Conservation (phyloP, 2,888 invertebrate genomes). For the Drosophila meridiana region DNA sequence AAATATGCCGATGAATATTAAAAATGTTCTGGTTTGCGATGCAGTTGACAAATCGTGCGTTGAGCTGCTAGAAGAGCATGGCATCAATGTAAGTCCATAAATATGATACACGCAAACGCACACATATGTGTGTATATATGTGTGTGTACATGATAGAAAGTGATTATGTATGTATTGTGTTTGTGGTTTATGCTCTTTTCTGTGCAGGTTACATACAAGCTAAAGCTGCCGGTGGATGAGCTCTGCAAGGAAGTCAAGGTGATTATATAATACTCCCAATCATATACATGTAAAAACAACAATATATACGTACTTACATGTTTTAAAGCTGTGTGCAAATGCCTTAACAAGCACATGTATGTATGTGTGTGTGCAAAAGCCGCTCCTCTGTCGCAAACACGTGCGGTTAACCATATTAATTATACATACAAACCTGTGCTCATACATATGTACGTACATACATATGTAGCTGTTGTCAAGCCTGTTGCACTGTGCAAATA, state of each 20-base stretch:
- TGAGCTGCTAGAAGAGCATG: conserved; percentile 90
- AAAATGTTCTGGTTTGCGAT: conserved; percentile 95
- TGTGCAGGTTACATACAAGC: conserved; percentile 87
- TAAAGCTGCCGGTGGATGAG: conserved; percentile 91
- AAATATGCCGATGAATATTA: conserved; percentile 88
- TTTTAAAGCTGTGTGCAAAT: conserved; percentile 12
- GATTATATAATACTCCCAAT: conserved; percentile 52
- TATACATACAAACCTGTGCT: conserved; percentile 1
- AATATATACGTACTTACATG: conserved; percentile 21
- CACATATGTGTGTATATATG: background rate
- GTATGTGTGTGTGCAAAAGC: background rate
- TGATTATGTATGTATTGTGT: conserved; percentile 7
- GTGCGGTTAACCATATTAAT: conserved; percentile 20
- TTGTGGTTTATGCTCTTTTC: conserved; percentile 29
- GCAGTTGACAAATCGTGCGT: conserved; percentile 95
- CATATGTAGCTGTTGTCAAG: conserved; percentile 24
- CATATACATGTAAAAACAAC: conserved; percentile 11
- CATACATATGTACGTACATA: background rate
- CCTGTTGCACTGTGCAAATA: conserved; percentile 4
- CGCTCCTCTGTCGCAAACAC: conserved; percentile 3
- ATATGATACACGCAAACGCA: background rate
- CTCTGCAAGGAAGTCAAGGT: conserved; percentile 94
- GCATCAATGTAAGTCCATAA: conserved; percentile 89
- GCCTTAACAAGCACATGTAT: background rate
- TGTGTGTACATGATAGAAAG: background rate